These are phyloP conservation scores for Pluvialis apricaria DNA, from an alignment of 2,113 vertebrate species.

Conservation along the genomic window DNA sequence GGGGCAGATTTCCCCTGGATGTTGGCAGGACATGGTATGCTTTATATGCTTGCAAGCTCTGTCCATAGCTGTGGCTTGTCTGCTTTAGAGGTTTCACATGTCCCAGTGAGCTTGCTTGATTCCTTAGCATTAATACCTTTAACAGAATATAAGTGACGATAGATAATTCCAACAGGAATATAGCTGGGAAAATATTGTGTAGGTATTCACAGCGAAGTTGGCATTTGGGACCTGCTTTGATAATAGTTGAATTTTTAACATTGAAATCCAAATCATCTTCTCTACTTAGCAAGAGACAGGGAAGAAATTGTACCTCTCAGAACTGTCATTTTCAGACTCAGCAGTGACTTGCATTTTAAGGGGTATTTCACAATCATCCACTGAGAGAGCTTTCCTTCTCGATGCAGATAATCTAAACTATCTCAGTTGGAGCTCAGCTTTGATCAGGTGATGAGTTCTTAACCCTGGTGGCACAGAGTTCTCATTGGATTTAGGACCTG, in stretches of 20 bases:
- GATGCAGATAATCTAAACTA: not conserved
- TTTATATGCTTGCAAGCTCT: not conserved
- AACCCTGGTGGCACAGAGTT: not conserved
- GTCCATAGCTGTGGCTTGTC: not conserved
- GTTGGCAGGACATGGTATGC: not conserved
- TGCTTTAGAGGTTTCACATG: not conserved
- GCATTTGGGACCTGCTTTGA: not conserved
- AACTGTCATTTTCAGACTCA: not conserved
- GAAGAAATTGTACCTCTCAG: not conserved
- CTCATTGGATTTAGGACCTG: not conserved
- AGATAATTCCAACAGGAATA: not conserved
- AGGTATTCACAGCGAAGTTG: not conserved
- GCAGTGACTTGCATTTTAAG: not conserved
- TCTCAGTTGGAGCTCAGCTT: not conserved
- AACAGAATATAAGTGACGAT: not conserved
- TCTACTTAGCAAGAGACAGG: not conserved
- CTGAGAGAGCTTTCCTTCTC: not conserved
- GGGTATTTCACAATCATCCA: not conserved
- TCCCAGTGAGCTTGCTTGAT: not conserved
- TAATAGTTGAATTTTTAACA: not conserved
- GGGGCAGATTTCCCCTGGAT: not conserved
- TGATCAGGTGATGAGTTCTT: not conserved
- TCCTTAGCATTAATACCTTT: not conserved
- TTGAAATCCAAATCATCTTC: not conserved
- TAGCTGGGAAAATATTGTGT: not conserved